Percentiles rank a stretch among this genome's conserved stretches.
Evolutionary conservation across 1,140 invertebrate genomes (phyloP).

Genomic region (Neoseiulus cucumeris): DNA sequence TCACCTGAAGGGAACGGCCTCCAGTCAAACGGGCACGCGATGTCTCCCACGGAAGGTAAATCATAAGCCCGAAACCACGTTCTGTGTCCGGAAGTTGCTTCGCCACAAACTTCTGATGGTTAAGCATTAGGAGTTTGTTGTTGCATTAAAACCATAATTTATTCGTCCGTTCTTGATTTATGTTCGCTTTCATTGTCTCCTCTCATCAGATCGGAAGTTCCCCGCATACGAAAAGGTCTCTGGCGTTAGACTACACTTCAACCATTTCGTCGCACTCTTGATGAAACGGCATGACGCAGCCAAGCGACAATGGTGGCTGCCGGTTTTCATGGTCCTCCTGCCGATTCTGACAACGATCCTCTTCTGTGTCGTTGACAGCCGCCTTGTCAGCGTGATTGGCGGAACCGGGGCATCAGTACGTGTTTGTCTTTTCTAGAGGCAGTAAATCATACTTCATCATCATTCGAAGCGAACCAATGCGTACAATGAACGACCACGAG

Average conservation of each 20-base stretch:
- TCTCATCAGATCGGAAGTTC: background rate
- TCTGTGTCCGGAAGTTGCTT: no score
- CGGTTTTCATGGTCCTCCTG: slow-evolving; percentile 16
- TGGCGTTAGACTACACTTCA: background rate
- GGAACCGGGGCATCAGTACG: no score
- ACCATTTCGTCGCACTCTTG: slow-evolving; percentile 16
- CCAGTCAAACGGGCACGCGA: no score
- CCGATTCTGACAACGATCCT: slow-evolving; percentile 15
- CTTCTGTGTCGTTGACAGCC: background rate
- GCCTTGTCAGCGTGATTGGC: background rate
- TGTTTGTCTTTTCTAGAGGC: no score
- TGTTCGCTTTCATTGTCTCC: no score
- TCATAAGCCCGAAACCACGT: no score
- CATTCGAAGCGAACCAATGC: no score
- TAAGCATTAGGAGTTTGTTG: slow-evolving; percentile 43
- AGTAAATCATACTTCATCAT: no score
- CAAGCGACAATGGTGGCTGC: slow-evolving; percentile 16
- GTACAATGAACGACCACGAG: no score
- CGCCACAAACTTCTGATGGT: slow-evolving; percentile 13
- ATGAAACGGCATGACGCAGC: slow-evolving; percentile 19
- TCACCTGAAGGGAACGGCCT: no score
- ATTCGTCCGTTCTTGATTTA: no score
- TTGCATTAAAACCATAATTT: slow-evolving; percentile 20
- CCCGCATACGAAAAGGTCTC: background rate
- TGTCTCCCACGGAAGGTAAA: no score